Evolutionary conservation across 2,797 vertebrate genomes (phyloP).

Genomic region (Leuciscus waleckii): DNA sequence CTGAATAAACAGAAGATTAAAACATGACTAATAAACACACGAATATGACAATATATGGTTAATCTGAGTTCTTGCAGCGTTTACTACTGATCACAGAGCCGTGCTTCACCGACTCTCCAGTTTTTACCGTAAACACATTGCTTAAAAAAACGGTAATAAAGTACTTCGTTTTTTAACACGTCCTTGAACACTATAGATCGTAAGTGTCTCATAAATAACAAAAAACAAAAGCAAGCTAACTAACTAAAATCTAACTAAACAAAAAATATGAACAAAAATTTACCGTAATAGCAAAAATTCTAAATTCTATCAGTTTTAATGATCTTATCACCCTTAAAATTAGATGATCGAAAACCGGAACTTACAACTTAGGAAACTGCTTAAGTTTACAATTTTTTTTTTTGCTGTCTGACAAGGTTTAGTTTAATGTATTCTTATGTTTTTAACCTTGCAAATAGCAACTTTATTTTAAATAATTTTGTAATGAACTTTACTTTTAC

Average conservation of each 20-base stretch:
- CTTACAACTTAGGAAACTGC: too few relatives aligned
- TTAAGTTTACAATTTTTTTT: background rate
- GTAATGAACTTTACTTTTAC: background rate
- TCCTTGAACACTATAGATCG: background rate
- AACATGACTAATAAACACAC: too few relatives aligned
- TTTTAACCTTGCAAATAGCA: background rate
- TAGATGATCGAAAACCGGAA: too few relatives aligned
- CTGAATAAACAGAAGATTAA: too few relatives aligned
- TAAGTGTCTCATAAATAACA: background rate
- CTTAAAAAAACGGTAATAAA: background rate
- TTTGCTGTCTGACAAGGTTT: background rate
- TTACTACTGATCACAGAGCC: too few relatives aligned
- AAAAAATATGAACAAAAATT: too few relatives aligned
- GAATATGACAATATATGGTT: too few relatives aligned
- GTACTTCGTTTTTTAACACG: background rate
- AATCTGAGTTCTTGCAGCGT: too few relatives aligned
- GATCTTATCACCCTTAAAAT: background rate
- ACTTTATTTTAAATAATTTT: background rate
- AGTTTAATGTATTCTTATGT: background rate
- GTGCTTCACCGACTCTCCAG: background rate
- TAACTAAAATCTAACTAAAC: background rate
- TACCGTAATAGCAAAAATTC: background rate
- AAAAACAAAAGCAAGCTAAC: background rate
- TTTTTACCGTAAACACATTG: background rate
- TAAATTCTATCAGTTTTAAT: too few relatives aligned